phyloP scores from a whole-genome alignment of 2,113 vertebrate species.

The Heterocephalus glaber region DNA sequence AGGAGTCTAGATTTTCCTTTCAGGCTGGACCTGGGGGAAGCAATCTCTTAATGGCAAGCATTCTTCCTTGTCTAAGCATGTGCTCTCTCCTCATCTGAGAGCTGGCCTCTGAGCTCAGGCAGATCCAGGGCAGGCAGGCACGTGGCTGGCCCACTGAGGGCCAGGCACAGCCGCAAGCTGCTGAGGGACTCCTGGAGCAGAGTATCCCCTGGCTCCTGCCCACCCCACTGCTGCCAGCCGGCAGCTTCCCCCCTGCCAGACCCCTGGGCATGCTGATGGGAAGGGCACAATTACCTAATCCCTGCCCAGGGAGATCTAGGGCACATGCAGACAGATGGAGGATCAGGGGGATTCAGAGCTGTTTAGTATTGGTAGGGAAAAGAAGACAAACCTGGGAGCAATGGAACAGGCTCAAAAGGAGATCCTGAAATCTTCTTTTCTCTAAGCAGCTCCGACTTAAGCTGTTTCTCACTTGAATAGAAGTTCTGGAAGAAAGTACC shows the following conservation, averaged over 20 bases:
- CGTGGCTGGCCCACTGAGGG: slow-evolving; percentile 54
- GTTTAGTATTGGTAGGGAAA: neutral
- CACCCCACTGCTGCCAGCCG: slow-evolving; percentile 73
- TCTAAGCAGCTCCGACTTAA: neutral
- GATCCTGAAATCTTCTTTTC: neutral
- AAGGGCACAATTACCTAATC: slow-evolving; percentile 76
- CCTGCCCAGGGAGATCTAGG: slow-evolving; percentile 71
- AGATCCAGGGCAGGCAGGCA: slow-evolving; percentile 62
- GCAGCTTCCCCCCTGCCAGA: slow-evolving; percentile 72
- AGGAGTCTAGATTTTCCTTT: neutral
- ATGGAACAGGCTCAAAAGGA: neutral
- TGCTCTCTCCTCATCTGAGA: slow-evolving; percentile 16
- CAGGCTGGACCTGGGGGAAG: neutral
- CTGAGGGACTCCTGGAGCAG: slow-evolving; percentile 62
- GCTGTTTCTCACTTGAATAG: slow-evolving; percentile 10
- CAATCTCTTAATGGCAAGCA: neutral
- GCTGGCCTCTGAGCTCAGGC: slow-evolving; percentile 50
- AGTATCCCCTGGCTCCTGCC: slow-evolving; percentile 75
- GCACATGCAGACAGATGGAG: slow-evolving; percentile 76
- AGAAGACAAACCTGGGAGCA: slow-evolving; percentile 2
- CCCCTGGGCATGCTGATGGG: slow-evolving; percentile 69
- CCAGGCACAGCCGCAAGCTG: slow-evolving; percentile 67
- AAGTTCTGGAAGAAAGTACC: neutral
- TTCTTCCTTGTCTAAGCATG: neutral
- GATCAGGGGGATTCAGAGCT: slow-evolving; percentile 56